phyloP scores from a whole-genome alignment of 1,140 invertebrate species.

The Philotrypesis tridentata region DNA sequence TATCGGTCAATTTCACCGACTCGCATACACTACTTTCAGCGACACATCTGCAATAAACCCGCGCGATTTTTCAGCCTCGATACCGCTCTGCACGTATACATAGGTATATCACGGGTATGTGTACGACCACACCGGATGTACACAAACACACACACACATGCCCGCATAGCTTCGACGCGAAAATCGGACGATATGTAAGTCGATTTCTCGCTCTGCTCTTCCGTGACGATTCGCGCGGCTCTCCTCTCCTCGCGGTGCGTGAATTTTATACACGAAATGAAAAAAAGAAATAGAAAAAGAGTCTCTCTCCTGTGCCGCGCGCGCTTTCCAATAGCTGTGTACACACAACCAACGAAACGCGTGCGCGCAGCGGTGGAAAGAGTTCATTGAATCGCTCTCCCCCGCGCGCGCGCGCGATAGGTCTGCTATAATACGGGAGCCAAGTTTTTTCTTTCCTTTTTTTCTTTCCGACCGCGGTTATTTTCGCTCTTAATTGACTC shows the following conservation, averaged over 20 bases:
- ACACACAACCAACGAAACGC: not conserved
- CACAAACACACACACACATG: not conserved
- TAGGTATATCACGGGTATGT: not conserved
- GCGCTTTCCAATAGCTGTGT: not conserved
- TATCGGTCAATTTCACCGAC: not conserved
- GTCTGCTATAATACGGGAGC: too few species aligned
- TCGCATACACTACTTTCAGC: not conserved
- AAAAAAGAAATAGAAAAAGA: too few species aligned
- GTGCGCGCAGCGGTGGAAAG: not conserved
- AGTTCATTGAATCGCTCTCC: conserved; percentile 20
- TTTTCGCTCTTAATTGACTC: not conserved
- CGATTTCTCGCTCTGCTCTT: conserved; percentile 30
- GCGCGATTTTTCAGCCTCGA: not conserved
- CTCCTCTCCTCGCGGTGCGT: not conserved
- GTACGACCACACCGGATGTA: not conserved
- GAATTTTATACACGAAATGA: not conserved
- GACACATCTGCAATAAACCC: not conserved
- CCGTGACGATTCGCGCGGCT: not conserved
- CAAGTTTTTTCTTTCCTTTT: not conserved
- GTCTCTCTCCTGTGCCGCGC: not conserved
- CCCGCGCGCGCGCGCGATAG: too few species aligned
- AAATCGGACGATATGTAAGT: not conserved
- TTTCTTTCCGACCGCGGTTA: too few species aligned
- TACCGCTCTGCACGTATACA: not conserved
- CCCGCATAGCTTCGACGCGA: not conserved